Evolutionary conservation across 2,113 vertebrate genomes (phyloP).

Genomic region (Opisthocomus hoazin): DNA sequence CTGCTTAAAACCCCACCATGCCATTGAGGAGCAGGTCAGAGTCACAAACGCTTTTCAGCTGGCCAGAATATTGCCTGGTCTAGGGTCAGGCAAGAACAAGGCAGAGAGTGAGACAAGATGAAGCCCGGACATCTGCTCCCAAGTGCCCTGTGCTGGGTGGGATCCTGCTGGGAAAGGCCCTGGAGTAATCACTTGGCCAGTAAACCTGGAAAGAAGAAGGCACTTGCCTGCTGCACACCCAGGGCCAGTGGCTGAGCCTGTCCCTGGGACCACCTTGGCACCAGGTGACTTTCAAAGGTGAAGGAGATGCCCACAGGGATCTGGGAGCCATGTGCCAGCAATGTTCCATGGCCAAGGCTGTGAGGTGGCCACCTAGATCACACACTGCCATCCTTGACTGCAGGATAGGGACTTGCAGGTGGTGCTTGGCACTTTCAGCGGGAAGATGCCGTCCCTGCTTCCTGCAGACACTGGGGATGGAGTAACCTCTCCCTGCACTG

Average conservation of each 20-base stretch:
- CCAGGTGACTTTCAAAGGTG: background rate
- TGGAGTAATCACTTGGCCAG: background rate
- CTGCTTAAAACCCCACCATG: background rate
- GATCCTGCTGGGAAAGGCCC: background rate
- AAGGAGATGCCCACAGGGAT: background rate
- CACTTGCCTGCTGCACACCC: background rate
- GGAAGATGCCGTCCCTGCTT: background rate
- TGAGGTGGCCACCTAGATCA: background rate
- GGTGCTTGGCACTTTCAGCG: background rate
- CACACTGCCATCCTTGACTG: too few species aligned
- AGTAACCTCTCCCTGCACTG: background rate
- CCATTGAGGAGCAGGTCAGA: background rate
- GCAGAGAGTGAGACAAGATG: background rate
- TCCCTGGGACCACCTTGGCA: background rate
- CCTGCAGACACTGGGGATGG: background rate
- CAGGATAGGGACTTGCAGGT: background rate
- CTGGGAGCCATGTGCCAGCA: fast-evolving
- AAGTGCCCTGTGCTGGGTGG: background rate
- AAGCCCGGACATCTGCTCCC: background rate
- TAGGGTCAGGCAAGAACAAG: background rate
- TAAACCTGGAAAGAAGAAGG: background rate
- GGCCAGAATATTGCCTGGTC: background rate
- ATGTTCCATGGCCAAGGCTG: background rate
- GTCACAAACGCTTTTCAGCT: background rate
- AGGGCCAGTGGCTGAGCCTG: background rate